Percentiles rank a stretch among this genome's conserved stretches.
phyloP scores from a whole-genome alignment of 2,888 invertebrate genomes.

The Caenorhabditis becei region DNA sequence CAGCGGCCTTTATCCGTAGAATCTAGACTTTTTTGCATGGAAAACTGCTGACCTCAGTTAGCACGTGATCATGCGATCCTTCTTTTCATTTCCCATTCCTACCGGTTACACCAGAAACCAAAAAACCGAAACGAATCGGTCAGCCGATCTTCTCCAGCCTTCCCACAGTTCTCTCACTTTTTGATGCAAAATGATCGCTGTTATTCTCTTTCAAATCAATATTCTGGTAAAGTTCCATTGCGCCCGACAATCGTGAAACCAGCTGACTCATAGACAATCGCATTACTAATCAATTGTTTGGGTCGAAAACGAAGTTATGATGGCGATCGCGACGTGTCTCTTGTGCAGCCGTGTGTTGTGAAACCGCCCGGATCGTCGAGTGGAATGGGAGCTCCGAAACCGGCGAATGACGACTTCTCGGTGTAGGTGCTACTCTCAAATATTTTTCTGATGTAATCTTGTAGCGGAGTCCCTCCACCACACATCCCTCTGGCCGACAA shows the following conservation, averaged over 20 bases:
- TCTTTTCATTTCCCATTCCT: no score
- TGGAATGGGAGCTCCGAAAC: not conserved
- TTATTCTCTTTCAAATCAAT: slow-evolving; percentile 59
- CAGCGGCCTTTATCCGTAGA: no score
- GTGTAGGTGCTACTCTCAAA: not conserved
- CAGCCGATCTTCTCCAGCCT: not conserved
- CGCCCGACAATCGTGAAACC: not conserved
- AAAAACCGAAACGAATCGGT: no score
- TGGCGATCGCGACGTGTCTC: slow-evolving; percentile 36
- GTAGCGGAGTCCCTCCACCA: slow-evolving; percentile 42
- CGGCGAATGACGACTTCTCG: slow-evolving; percentile 37
- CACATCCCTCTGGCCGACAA: slow-evolving; percentile 50
- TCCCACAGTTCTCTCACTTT: slow-evolving; percentile 3
- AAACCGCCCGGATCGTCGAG: not conserved
- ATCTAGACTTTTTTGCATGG: no score
- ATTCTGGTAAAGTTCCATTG: slow-evolving; percentile 35
- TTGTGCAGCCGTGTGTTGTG: slow-evolving; percentile 27
- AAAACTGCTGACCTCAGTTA: no score
- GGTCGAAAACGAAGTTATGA: slow-evolving; percentile 25
- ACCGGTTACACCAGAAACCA: not conserved
- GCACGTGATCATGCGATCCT: no score
- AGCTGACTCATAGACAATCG: slow-evolving; percentile 22
- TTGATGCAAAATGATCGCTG: slow-evolving; percentile 49
- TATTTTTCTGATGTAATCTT: not conserved
- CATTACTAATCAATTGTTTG: slow-evolving; percentile 21